phyloP scores from a whole-genome alignment of 1,140 invertebrate genomes.

The Sesamia nonagrioides region DNA sequence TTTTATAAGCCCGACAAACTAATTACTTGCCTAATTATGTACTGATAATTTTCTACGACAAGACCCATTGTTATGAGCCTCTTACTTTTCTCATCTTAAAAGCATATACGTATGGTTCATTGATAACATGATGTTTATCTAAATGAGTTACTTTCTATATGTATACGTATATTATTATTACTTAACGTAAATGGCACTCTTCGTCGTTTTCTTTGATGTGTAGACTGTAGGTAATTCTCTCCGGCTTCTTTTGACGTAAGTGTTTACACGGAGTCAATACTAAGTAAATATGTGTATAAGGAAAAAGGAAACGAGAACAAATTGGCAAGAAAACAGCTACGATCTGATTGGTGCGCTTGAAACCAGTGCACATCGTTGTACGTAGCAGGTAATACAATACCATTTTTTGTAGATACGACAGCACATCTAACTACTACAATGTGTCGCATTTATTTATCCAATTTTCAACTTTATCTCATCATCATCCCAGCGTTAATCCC shows the following conservation, averaged over 20 bases:
- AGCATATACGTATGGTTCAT: not conserved
- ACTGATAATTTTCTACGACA: not conserved
- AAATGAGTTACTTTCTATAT: no score
- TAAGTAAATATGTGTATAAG: conserved; percentile 5
- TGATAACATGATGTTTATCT: not conserved
- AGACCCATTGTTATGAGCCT: not conserved
- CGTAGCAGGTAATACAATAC: no score
- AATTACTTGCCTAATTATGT: not conserved
- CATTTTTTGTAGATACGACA: no score
- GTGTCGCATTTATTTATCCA: no score
- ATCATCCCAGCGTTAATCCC: no score
- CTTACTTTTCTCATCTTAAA: not conserved
- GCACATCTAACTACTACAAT: no score
- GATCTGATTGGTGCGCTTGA: not conserved
- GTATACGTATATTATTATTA: not conserved
- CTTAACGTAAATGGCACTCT: conserved; percentile 12
- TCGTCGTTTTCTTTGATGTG: conserved; percentile 23
- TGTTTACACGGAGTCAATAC: conserved; percentile 12
- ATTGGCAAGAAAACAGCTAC: conserved; percentile 3
- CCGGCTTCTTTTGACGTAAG: conserved; percentile 24
- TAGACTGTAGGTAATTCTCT: no score
- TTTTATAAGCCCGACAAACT: not conserved
- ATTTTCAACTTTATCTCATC: no score
- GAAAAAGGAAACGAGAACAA: conserved; percentile 6
- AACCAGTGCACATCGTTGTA: not conserved